These are phyloP conservation scores for Uromys caudimaculatus DNA, from an alignment of 2,797 vertebrate species.

Conservation along the genomic window DNA sequence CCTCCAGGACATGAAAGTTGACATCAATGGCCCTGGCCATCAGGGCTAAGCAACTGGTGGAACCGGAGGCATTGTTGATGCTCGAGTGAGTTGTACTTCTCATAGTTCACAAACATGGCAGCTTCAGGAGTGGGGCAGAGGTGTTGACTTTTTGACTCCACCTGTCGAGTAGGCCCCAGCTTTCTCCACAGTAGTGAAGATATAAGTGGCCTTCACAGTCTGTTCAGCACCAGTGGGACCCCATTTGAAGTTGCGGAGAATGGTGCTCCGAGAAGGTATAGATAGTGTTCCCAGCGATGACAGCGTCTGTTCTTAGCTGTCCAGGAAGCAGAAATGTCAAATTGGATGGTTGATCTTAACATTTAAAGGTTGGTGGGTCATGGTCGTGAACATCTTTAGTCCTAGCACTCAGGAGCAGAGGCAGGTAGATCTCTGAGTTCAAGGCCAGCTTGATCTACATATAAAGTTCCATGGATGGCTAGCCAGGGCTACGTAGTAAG, in stretches of 20 bases:
- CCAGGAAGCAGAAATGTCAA: background rate
- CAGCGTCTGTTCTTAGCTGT: background rate
- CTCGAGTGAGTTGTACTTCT: background rate
- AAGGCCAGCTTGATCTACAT: background rate
- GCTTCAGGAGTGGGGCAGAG: background rate
- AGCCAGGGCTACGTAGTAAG: background rate
- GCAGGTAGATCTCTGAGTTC: too few relatives aligned
- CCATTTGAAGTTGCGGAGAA: background rate
- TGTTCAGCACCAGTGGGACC: background rate
- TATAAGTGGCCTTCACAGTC: background rate
- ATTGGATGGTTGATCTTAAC: background rate
- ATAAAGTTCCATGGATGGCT: too few relatives aligned
- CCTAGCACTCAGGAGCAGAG: background rate
- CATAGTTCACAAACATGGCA: background rate
- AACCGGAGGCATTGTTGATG: background rate
- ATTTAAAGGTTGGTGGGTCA: background rate
- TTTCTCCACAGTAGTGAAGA: background rate
- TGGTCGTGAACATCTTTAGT: background rate
- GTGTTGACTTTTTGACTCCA: background rate
- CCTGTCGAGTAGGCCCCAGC: background rate
- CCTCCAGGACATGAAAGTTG: background rate
- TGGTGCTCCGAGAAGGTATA: background rate
- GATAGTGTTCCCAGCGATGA: background rate
- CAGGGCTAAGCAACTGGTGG: background rate
- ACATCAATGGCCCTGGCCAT: background rate